Conservation (phyloP, 2,797 vertebrate species). For the Pangasius djambal region DNA sequence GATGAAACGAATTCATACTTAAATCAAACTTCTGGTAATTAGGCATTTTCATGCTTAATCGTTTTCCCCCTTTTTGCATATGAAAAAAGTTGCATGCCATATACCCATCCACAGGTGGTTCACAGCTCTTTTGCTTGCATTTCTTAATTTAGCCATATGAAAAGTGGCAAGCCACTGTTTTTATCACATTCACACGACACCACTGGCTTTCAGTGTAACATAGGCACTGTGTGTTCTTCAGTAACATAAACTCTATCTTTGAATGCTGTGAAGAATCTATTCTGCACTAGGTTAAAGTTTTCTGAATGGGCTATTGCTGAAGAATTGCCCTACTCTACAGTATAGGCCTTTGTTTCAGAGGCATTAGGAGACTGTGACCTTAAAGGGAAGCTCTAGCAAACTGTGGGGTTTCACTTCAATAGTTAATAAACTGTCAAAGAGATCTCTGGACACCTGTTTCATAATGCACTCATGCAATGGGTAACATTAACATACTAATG, state of each 20-base stretch:
- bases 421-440: constrained; percentile 22
- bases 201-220: no score
- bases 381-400: constrained; percentile 43
- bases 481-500: not conserved
- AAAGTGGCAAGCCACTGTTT: not conserved
- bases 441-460: constrained; percentile 28
- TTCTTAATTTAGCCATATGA: not conserved
- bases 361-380: not conserved
- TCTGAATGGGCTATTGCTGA: not conserved
- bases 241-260: not conserved
- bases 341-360: constrained; percentile 15
- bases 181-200: not conserved
- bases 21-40: not conserved
- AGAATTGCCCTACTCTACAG: not conserved
- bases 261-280: not conserved
- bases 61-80: not conserved
- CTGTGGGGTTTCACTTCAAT: constrained; percentile 45
- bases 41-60: not conserved
- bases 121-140: not conserved
- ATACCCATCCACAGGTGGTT: constrained; percentile 5
- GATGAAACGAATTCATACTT: not conserved
- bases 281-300: not conserved
- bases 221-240: not conserved
- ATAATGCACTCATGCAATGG: not conserved
- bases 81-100: not conserved